Percentiles rank a stretch among this genome's conserved stretches.
Conservation (phyloP, 2,113 vertebrate species). For the Phyllostomus hastatus region DNA sequence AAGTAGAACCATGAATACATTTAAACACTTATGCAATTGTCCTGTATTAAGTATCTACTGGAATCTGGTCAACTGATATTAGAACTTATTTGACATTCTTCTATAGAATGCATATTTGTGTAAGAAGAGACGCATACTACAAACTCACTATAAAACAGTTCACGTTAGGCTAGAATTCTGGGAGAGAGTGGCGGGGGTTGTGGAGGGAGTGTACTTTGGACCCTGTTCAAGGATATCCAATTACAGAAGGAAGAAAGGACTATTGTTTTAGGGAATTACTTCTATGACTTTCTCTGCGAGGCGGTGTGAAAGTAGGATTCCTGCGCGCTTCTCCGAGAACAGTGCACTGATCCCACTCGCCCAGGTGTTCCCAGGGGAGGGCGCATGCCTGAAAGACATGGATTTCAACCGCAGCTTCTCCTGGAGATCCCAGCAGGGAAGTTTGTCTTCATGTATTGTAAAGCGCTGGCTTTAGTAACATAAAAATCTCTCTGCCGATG, state of each 20-base stretch:
- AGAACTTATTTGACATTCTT: conserved; percentile 53
- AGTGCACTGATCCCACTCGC: background rate
- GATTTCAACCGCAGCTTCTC: background rate
- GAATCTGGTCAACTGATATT: conserved; percentile 50
- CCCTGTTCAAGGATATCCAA: background rate
- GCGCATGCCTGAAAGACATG: background rate
- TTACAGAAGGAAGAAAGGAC: conserved; percentile 34
- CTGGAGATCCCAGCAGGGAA: background rate
- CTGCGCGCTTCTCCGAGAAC: background rate
- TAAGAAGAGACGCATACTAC: background rate
- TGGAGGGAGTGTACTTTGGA: background rate
- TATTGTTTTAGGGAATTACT: background rate
- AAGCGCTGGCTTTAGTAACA: background rate
- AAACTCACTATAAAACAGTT: conserved; percentile 8
- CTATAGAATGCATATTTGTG: conserved; percentile 25
- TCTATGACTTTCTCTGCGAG: background rate
- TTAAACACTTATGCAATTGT: conserved; percentile 30
- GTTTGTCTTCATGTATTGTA: background rate
- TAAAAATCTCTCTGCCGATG: background rate
- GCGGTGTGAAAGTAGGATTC: background rate
- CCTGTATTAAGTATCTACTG: conserved; percentile 18
- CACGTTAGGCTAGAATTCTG: background rate
- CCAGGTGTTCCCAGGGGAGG: background rate
- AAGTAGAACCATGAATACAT: background rate
- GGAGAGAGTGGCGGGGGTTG: too few species aligned